Base-by-base conservation (phyloP, 53 echinoderm and acorn worm genomes). In the Pentamera pediparva region DNA sequence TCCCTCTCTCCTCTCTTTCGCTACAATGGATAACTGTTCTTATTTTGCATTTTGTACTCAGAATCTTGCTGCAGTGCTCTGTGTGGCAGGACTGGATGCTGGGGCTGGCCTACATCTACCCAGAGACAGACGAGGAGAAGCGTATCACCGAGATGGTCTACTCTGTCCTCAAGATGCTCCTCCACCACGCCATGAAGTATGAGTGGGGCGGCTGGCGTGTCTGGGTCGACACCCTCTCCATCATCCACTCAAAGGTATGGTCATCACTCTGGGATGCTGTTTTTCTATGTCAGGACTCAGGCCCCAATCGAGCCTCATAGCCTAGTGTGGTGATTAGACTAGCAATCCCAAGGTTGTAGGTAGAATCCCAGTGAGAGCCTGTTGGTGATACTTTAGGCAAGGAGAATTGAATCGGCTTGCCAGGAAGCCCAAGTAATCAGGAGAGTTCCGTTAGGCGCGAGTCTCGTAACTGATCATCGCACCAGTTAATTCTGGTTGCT, bases 51-150 rank as follows among this genome's bases (percentile, higher is more conserved):
- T 55, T 2, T 30, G 35, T 49, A 24, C 19, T 6, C 75, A 98
- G 98, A 62, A 98, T 92, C 56, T 72, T 98, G 3, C 81, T 98
- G 50, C 98, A 98, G 74, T 98, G 98, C 41, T 92, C 92, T 28
- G 98, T 98, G 1, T 98, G 98, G 98, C 98, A 98, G 39, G 98
- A 98, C 78, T 98, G 98, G 98, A 92, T 98, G 98, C 83, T 98
- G 20, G 78, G 89, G 20, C 67, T 98, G 43, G 88, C 98, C n/a
- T 85, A 86, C 89, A 98, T 98, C 84, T 98, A 92, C 81, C 98
- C 98, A 48, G 86, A 86, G 78, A 88, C 75, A 3, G 98, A 98
- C 32, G 98, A 98, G 30, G 98, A 98, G 75, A 98, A 98, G 84
- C 83, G 81, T 76, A 70, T 98, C 5, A 88, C 91, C 0, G 98